Base-by-base conservation (phyloP, 2,113 vertebrate species). In the Rhizomys pruinosus region DNA sequence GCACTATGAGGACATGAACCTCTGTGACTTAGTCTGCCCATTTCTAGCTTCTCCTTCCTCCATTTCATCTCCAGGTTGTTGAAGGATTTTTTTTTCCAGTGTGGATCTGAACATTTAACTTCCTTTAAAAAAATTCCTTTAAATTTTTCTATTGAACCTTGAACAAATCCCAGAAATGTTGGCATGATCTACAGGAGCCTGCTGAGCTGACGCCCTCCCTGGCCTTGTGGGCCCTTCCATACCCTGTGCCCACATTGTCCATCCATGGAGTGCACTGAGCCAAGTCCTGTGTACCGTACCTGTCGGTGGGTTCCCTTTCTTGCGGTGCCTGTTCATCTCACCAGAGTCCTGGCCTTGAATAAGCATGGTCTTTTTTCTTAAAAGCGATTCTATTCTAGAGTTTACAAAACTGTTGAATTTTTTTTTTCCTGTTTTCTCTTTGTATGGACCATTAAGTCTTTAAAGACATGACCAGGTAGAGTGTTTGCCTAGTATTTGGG, bases 391-490 rank as follows among this genome's bases (percentile, higher is more conserved):
- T 47, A 22, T 39, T 78, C n/a, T 79, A 61, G 52, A 89, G 85
- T 44, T 61, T 47, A 86, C 7, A 32, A 52, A 91, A 80, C 29
- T 10, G 13, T 77, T 89, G 44, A 84, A 19, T 64, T n/a, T 82
- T n/a, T 66, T 81, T 61, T 16, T 12, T 8, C 10, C 4, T 34
- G 27, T 5, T 47, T 66, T 44, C 34, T 89, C 44, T 89, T 47
- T 27, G 90, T 87, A 79, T n/a, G 91, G 71, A 57, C 23, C n/a
- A 86, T 81, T 17, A 87, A 64, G 0, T 72, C 87, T 94, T 74
- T 82, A 92, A 89, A 64, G 69, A 22, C 19, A 86, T n/a, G 13
- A 76, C 25, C 29, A 6, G 39, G 39, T 66, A 63, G 61, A 23
- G 39, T 11, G 59, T 32, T 44, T 66, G 61, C 32, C 37, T 20